Percentiles rank a stretch among this genome's conserved stretches.
Conservation (phyloP, 2,888 invertebrate genomes). For the Schizotus pectinicornis region DNA sequence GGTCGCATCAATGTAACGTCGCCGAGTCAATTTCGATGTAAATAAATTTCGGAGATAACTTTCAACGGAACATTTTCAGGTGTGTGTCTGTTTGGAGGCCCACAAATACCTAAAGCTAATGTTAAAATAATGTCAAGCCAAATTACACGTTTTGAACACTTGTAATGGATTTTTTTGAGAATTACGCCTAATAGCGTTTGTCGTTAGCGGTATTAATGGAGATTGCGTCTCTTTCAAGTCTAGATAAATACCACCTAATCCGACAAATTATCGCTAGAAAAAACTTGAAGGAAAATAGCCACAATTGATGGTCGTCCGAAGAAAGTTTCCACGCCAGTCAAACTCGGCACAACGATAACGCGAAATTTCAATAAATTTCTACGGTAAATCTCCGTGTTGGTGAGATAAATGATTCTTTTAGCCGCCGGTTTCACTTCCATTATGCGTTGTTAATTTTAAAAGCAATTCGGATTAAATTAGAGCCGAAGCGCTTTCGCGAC, state of each 20-base stretch:
- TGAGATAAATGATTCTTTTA: slow-evolving; percentile 18
- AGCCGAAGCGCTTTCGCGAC: too few species aligned
- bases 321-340: too few species aligned
- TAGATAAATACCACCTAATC: slow-evolving; percentile 6
- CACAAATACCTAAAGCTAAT: slow-evolving; percentile 10
- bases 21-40: too few species aligned
- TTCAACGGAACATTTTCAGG: too few species aligned
- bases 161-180: slow-evolving; percentile 19
- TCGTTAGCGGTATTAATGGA: slow-evolving; percentile 19
- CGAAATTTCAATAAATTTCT: slow-evolving; percentile 21
- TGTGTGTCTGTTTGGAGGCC: not conserved
- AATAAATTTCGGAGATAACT: not conserved
- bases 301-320: too few species aligned
- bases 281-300: too few species aligned
- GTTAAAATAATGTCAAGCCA: slow-evolving; percentile 17
- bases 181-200: slow-evolving; percentile 13
- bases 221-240: slow-evolving; percentile 3
- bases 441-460: too few species aligned
- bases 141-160: slow-evolving; percentile 16
- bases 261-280: too few species aligned
- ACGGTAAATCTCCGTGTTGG: slow-evolving; percentile 10
- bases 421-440: slow-evolving; percentile 8
- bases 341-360: slow-evolving; percentile 11
- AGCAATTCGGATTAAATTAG: too few species aligned
- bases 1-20: too few species aligned